Conservation (phyloP, 2,888 invertebrate genomes). For the Herminia tarsipennalis region DNA sequence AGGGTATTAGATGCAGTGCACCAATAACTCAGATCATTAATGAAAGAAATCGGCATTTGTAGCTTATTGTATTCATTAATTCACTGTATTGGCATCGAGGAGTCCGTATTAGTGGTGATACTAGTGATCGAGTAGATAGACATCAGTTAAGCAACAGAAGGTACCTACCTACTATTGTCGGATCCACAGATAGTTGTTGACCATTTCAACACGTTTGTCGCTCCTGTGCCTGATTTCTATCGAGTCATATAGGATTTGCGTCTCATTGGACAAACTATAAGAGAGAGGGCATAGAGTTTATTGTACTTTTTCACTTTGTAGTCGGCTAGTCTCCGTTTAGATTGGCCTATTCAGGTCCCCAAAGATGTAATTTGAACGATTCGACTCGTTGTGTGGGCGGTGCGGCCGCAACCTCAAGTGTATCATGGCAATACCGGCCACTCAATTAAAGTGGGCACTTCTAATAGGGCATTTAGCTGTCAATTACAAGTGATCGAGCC, state of each 20-base stretch:
- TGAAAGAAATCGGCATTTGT: conserved; percentile 34
- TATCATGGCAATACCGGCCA: conserved; percentile 51
- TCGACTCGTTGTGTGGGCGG: conserved; percentile 41
- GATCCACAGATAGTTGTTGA: too few species aligned
- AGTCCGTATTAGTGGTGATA: too few species aligned
- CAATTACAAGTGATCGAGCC: conserved; percentile 65
- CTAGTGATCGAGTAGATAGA: too few species aligned
- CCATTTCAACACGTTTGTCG: too few species aligned
- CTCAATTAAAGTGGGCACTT: conserved; percentile 61
- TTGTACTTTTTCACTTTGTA: too few species aligned
- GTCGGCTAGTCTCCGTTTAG: too few species aligned
- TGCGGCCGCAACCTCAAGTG: conserved; percentile 49
- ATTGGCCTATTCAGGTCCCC: conserved; percentile 45
- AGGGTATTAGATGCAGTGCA: conserved; percentile 34
- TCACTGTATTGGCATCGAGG: conserved; percentile 33
- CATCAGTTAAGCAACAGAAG: too few species aligned
- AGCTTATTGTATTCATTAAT: conserved; percentile 39
- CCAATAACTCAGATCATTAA: conserved; percentile 37
- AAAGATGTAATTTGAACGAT: conserved; percentile 44
- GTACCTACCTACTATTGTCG: too few species aligned
- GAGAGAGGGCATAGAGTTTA: too few species aligned
- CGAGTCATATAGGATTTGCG: too few species aligned
- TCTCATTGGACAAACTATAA: too few species aligned
- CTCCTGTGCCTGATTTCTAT: too few species aligned
- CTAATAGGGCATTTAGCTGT: conserved; percentile 74